A percentile compares a stretch with the other conserved stretches of the same genome.
phyloP scores from a whole-genome alignment of 53 echinoderm and acorn worm species.

The Temnopleurus reevesii region DNA sequence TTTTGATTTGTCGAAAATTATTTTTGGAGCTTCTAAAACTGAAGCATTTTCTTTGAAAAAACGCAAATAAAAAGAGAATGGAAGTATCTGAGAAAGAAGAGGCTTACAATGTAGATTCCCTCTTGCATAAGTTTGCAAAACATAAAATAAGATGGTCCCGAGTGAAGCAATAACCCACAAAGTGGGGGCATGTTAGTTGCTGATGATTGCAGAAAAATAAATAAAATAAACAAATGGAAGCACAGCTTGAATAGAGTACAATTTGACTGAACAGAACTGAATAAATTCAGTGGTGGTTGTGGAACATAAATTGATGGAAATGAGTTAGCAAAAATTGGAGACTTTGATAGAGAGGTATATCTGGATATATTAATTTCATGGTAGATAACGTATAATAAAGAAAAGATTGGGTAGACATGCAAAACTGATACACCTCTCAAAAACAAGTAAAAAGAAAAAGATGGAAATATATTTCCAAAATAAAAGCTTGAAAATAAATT shows the following conservation, averaged over 20 bases:
- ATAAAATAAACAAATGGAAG: conserved; percentile 14
- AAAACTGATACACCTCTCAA: conserved; percentile 13
- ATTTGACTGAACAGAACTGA: neutral
- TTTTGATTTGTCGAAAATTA: no score
- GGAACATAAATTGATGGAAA: conserved; percentile 27
- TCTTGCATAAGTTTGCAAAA: no score
- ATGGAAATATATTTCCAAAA: neutral
- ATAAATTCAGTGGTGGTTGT: neutral
- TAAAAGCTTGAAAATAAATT: neutral
- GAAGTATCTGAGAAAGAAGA: no score
- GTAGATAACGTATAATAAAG: neutral
- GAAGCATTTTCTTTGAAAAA: no score
- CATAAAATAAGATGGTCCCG: conserved; percentile 24
- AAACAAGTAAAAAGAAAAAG: conserved; percentile 27
- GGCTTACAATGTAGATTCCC: no score
- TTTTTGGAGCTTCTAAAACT: no score
- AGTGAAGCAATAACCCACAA: conserved; percentile 38
- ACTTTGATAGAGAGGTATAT: conserved; percentile 11
- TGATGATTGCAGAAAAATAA: conserved; percentile 36
- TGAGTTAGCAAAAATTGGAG: conserved; percentile 27
- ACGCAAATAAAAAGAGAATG: no score
- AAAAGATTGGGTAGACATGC: conserved; percentile 2
- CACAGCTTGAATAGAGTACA: conserved; percentile 52
- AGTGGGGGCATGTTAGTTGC: conserved; percentile 57
- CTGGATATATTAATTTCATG: conserved; percentile 3